Evolutionary conservation across 2,888 invertebrate genomes (phyloP), one percentile per base, ranked within the genome.

Genomic region (Azorinus chamasolen): DNA sequence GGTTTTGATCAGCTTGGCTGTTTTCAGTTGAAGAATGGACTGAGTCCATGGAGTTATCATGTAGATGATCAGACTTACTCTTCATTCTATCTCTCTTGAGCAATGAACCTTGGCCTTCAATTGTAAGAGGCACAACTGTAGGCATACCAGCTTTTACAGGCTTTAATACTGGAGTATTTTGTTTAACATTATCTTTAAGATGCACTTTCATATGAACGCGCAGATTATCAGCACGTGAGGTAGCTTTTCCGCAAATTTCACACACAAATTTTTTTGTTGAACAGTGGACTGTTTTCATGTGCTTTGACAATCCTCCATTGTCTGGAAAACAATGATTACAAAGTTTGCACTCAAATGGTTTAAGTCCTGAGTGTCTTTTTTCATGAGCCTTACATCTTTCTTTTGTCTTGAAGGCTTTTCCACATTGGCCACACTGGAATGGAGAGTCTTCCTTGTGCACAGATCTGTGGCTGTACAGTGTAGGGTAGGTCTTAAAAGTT

Each of bases 241-340:
- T 87, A 5, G 81, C 73, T 63, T 91, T 92, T 0, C 88, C 88
- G 83, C 91, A 92, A 20, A 89, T 82, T 25, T 85, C 86, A 73
- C 91, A 92, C 0, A 83, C 85, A 80, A 89, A 91, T 50, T 87
- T 83, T 45, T 88, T 89, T n/a, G 74, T 78, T 2, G 82, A 69
- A 18, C 83, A 73, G 61, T 92, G 91, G 12, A 92, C 89, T 14
- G 91, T 89, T 50, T 85, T 84, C 43, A 78, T 82, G 68, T 92
- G 91, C 63, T 92, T 92, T 6, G 88, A 84, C 32, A 91, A 70
- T 0, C 91, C 91, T 6, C 90, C 91, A 65, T 91, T 91, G 63
- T 90, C 90, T 1, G 90, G 91, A 63, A 91, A 92, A 20, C 84
- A 78, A 53, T 88, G 89, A 2, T 83, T 81, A 82, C 91, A 92